phyloP scores from a whole-genome alignment of 2,797 vertebrate species.

The Cetoscarus ocellatus region DNA sequence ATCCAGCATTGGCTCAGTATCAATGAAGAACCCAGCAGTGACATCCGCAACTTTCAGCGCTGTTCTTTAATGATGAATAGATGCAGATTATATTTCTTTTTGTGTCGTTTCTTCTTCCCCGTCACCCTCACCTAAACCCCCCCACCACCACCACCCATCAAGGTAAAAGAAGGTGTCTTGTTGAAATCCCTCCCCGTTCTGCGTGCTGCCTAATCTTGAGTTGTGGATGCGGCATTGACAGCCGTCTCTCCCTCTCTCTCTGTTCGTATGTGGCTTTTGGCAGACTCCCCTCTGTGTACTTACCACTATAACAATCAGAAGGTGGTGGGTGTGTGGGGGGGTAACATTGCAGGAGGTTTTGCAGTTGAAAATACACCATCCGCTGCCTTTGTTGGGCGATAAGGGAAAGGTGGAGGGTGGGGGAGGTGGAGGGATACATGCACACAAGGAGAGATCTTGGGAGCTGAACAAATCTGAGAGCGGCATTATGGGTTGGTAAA shows the following conservation, averaged over 20 bases:
- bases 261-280: slow-evolving; percentile 47
- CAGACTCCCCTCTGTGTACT: slow-evolving; percentile 64
- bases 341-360: slow-evolving; percentile 65
- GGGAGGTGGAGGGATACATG: slow-evolving; percentile 46
- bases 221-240: slow-evolving; percentile 79
- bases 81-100: slow-evolving; percentile 82
- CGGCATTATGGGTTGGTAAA: slow-evolving; percentile 85
- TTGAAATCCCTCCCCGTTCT: slow-evolving; percentile 73
- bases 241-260: slow-evolving; percentile 67
- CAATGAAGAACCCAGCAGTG: slow-evolving; percentile 69
- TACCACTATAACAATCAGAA: slow-evolving; percentile 82
- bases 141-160: slow-evolving; percentile 41
- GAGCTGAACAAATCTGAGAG: slow-evolving; percentile 84
- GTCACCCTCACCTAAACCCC: slow-evolving; percentile 54
- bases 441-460: slow-evolving; percentile 80
- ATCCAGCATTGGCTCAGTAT: slow-evolving; percentile 61
- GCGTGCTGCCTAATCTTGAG: slow-evolving; percentile 81
- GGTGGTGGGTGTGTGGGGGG: slow-evolving; percentile 40
- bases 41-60: slow-evolving; percentile 76
- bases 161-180: slow-evolving; percentile 66
- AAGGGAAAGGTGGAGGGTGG: slow-evolving; percentile 64
- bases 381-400: slow-evolving; percentile 75
- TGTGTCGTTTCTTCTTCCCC: slow-evolving; percentile 56
- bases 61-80: slow-evolving; percentile 79
- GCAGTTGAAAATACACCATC: slow-evolving; percentile 70